Percentiles rank a stretch among this genome's conserved stretches.
These are phyloP conservation scores for Branchellion lobata DNA, from an alignment of 2,888 invertebrate species.

Conservation along the genomic window DNA sequence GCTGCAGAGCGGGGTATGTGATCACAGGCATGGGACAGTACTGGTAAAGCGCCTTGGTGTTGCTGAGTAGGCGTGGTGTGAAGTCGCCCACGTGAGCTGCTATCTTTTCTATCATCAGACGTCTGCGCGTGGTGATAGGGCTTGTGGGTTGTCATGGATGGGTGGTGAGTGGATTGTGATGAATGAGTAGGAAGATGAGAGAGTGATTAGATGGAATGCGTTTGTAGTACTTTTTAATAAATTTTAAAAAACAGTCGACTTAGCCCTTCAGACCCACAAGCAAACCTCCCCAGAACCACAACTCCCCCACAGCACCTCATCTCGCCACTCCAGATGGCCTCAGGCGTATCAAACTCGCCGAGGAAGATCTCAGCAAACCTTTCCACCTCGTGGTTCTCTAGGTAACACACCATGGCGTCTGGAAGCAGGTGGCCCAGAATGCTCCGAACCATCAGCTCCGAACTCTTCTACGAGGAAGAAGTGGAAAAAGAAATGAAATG, in stretches of 20 bases:
- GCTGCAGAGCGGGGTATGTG: constrained; percentile 87
- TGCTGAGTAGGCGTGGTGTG: constrained; percentile 86
- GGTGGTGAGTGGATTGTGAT: too few relatives aligned
- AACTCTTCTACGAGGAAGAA: too few relatives aligned
- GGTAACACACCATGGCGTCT: constrained; percentile 97
- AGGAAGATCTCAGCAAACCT: constrained; percentile 86
- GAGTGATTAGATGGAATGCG: too few relatives aligned
- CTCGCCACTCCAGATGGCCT: constrained; percentile 97
- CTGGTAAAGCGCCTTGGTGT: constrained; percentile 89
- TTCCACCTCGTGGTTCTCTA: constrained; percentile 96
- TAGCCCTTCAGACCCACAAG: too few relatives aligned
- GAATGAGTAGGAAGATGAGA: too few relatives aligned
- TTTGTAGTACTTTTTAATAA: too few relatives aligned
- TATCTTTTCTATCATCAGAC: constrained; percentile 92
- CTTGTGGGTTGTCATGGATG: too few relatives aligned
- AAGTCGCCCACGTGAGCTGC: constrained; percentile 97
- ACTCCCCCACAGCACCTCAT: too few relatives aligned
- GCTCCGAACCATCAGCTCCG: constrained; percentile 80
- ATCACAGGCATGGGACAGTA: constrained; percentile 92
- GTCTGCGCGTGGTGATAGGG: constrained; percentile 63
- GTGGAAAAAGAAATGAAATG: constrained; percentile 38
- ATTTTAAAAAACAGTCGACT: too few relatives aligned
- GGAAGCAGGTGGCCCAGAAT: constrained; percentile 90
- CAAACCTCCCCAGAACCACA: too few relatives aligned
- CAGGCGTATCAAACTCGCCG: constrained; percentile 98